A percentile compares a stretch with the other conserved stretches of the same genome.
These are phyloP conservation scores for Pteria penguin DNA, from an alignment of 2,888 invertebrate genomes.

Conservation along the genomic window DNA sequence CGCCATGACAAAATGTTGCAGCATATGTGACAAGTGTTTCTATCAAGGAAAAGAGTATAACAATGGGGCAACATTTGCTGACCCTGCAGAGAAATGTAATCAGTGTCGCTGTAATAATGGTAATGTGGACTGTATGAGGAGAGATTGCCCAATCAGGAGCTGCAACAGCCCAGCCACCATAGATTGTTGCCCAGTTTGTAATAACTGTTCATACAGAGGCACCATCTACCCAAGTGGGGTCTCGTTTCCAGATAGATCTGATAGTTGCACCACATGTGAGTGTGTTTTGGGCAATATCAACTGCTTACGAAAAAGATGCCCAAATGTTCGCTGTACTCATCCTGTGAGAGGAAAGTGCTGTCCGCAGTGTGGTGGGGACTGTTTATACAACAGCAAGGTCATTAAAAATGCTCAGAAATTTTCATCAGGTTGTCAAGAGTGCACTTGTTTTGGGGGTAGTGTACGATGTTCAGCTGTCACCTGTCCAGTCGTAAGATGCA, in stretches of 20 bases:
- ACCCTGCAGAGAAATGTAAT: slow-evolving; percentile 44
- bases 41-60: slow-evolving; percentile 47
- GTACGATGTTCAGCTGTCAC: slow-evolving; percentile 51
- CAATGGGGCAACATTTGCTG: slow-evolving; percentile 52
- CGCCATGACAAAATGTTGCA: slow-evolving; percentile 63
- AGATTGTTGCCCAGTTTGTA: slow-evolving; percentile 63
- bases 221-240: slow-evolving; percentile 49
- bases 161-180: slow-evolving; percentile 61
- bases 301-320: slow-evolving; percentile 59
- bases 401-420: slow-evolving; percentile 52
- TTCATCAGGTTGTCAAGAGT: slow-evolving; percentile 59
- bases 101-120: slow-evolving; percentile 56
- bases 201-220: slow-evolving; percentile 60
- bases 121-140: slow-evolving; percentile 51
- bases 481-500: slow-evolving; percentile 60
- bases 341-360: slow-evolving; percentile 67
- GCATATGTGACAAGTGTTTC: slow-evolving; percentile 63
- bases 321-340: slow-evolving; percentile 58
- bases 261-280: slow-evolving; percentile 57
- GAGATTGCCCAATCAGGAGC: slow-evolving; percentile 55
- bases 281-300: slow-evolving; percentile 64
- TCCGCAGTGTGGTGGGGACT: slow-evolving; percentile 62
- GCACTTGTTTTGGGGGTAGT: slow-evolving; percentile 62
- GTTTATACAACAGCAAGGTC: slow-evolving; percentile 55
- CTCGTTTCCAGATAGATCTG: slow-evolving; percentile 48